Evolutionary conservation across 2,888 invertebrate genomes (phyloP).

Genomic region (Druceiella hillmani): DNA sequence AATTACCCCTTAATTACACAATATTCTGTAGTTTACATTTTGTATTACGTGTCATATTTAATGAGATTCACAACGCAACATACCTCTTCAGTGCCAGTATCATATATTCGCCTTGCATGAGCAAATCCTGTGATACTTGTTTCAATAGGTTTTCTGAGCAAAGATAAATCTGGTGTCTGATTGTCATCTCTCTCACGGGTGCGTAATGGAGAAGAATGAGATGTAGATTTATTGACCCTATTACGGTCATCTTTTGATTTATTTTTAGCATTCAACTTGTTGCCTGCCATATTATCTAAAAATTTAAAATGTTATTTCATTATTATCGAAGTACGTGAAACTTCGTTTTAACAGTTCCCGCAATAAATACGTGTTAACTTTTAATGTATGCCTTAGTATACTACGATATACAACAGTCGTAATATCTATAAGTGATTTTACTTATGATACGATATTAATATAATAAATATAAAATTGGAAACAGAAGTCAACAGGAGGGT

Average conservation of each 20-base stretch:
- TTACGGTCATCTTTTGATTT: slow-evolving; percentile 40
- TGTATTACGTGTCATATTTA: slow-evolving; percentile 2
- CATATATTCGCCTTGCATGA: slow-evolving; percentile 66
- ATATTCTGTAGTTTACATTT: slow-evolving; percentile 5
- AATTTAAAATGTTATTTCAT: no score
- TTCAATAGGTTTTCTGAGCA: slow-evolving; percentile 60
- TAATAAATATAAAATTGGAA: slow-evolving; percentile 9
- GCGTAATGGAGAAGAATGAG: no score
- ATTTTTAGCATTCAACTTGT: slow-evolving; percentile 39
- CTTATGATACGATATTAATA: no score
- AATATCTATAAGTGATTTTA: no score
- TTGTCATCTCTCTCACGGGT: no score
- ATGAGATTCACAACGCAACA: slow-evolving; percentile 27
- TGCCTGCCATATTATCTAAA: slow-evolving; percentile 45
- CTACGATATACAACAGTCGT: no score
- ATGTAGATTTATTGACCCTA: slow-evolving; percentile 25
- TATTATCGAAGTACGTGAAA: no score
- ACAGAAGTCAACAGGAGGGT: slow-evolving; percentile 14
- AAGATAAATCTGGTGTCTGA: slow-evolving; percentile 49
- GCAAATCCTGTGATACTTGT: slow-evolving; percentile 64
- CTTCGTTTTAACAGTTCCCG: no score
- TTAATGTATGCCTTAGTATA: no score
- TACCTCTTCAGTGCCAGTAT: slow-evolving; percentile 73
- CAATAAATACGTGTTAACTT: no score
- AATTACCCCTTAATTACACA: no score